Evolutionary conservation across 2,113 vertebrate species (phyloP), one percentile per base, ranked within the genome.

Genomic region (Atractosteus spatula): DNA sequence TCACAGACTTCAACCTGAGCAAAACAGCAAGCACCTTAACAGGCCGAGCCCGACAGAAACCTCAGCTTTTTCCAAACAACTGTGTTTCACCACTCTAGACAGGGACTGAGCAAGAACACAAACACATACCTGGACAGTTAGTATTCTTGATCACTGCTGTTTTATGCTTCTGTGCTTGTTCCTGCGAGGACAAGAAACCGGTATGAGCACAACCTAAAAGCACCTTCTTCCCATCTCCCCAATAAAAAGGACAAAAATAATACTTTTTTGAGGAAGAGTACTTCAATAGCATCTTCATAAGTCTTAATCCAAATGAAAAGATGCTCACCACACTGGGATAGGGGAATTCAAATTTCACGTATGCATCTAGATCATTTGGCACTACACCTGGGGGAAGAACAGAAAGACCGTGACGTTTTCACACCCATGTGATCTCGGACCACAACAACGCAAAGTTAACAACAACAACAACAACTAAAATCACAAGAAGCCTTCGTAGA

Each of bases 161-260:
- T 93, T 96, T 98, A 86, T 92, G 92, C 88, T 91, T 96, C 84
- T 98, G 97, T 66, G 96, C 90, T 83, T 98, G 95, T 54, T 99
- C 97, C 97, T 98, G 77, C 69, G 7, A 66, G 73, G 11, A 74
- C 83, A 29, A 29, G 29, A 29, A 29, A 29, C 29, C 1, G 29
- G 42, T 76, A 3, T 77, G 64, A 41, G 8, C 47, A 55, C 59
- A 51, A 66, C 29, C 29, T 29, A 29, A 29, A 29, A 29, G 29
- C 29, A 29, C 29, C 29, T 29, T 29, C 29, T 29, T 29, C 29
- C 29, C 29, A 29, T 29, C 29, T 29, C 29, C 29, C 29, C 29
- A 29, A 29, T 29, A 29, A 29, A 29, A 29, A 29, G 29, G 29
- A 29, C 29, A 29, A 29, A 29, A 29, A 29, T 29, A 29, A 29